Evolutionary conservation across 2,797 vertebrate genomes (phyloP).

Genomic region (Intellagama lesueurii): DNA sequence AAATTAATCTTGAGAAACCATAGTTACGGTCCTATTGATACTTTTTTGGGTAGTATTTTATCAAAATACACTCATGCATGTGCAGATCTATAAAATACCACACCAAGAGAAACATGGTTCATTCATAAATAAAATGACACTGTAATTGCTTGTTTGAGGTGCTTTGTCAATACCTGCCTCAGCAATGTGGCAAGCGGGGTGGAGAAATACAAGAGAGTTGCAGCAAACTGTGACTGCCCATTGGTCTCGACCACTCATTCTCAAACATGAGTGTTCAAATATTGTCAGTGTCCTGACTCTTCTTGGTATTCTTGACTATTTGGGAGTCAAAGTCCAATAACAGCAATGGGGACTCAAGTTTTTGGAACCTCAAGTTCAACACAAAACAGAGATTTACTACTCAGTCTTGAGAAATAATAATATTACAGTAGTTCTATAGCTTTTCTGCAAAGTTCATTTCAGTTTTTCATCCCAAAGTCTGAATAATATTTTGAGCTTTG

Average conservation of each 20-base stretch:
- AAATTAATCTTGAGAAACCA: constrained; percentile 1
- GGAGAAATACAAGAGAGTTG: too few species aligned
- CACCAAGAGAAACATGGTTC: background rate
- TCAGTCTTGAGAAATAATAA: too few species aligned
- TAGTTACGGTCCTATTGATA: background rate
- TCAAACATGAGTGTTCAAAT: too few species aligned
- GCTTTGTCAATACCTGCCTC: background rate
- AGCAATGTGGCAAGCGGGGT: too few species aligned
- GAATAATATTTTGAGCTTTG: background rate
- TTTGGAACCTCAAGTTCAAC: too few species aligned
- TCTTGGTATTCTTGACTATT: too few species aligned
- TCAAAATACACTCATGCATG: background rate
- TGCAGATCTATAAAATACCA: background rate
- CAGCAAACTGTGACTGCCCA: too few species aligned
- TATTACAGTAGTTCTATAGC: background rate
- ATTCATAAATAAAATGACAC: background rate
- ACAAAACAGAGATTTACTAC: too few species aligned
- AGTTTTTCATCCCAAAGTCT: background rate
- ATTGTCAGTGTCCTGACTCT: too few species aligned
- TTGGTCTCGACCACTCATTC: too few species aligned
- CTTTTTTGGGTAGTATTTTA: background rate
- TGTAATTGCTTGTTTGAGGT: background rate
- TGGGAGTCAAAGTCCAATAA: too few species aligned
- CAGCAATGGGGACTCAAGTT: too few species aligned
- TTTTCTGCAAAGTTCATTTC: background rate